A percentile compares a stretch with the other conserved stretches of the same genome.
These are phyloP conservation scores for Palloptera scutellata DNA, from an alignment of 2,888 invertebrate species.

Conservation along the genomic window DNA sequence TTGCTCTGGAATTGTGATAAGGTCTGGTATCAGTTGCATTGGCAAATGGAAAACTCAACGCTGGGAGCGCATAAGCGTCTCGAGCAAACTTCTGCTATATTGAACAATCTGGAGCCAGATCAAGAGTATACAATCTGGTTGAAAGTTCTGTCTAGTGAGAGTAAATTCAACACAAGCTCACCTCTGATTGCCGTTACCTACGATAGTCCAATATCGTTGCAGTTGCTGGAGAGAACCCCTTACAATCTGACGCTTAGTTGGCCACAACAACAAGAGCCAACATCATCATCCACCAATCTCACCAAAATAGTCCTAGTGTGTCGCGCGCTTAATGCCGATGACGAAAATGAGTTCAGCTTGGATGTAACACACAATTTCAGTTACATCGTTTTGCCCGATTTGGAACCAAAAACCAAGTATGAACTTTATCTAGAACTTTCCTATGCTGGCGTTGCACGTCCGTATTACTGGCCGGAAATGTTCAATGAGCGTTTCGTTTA, in stretches of 20 bases:
- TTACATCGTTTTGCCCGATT: conserved; percentile 51
- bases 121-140: conserved; percentile 79
- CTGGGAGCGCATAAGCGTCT: conserved; percentile 40
- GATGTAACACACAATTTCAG: conserved; percentile 47
- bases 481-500: conserved; percentile 71
- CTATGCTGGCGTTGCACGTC: conserved; percentile 69
- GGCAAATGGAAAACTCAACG: conserved; percentile 73
- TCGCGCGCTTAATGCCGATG: conserved; percentile 41
- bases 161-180: conserved; percentile 71
- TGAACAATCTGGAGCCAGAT: conserved; percentile 72
- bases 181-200: conserved; percentile 73
- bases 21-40: conserved; percentile 81
- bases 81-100: conserved; percentile 50
- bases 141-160: conserved; percentile 75
- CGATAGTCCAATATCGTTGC: conserved; percentile 75
- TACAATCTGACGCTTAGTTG: conserved; percentile 74
- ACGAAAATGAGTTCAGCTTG: conserved; percentile 50
- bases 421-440: conserved; percentile 73
- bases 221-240: conserved; percentile 67
- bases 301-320: conserved; percentile 53
- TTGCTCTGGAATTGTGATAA: conserved; percentile 72
- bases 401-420: conserved; percentile 81
- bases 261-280: conserved; percentile 57
- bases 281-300: conserved; percentile 65
- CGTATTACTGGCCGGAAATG: conserved; percentile 78